These are phyloP conservation scores for Puntigrus tetrazona DNA, from an alignment of 2,113 vertebrate species.

Conservation along the genomic window DNA sequence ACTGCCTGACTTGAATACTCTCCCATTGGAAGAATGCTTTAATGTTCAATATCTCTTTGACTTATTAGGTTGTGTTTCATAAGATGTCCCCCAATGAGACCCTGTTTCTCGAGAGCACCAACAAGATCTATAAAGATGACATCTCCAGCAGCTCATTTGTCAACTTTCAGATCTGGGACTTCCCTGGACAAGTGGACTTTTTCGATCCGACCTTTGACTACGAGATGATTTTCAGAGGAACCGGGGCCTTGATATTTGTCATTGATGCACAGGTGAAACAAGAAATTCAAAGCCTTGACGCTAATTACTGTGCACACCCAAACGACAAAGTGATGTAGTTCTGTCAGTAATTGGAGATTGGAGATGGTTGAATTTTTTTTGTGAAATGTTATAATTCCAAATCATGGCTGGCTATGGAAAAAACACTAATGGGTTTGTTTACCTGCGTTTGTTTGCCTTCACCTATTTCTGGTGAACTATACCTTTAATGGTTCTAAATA, in stretches of 20 bases:
- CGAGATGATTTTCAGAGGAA: conserved; percentile 99
- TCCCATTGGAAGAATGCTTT: not conserved
- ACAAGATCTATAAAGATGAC: conserved; percentile 99
- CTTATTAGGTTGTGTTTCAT: conserved; percentile 92
- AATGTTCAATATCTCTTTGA: not conserved
- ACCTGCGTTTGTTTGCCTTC: no score
- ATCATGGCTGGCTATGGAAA: not conserved
- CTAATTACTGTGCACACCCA: not conserved
- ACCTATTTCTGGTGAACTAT: not conserved
- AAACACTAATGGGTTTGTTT: not conserved
- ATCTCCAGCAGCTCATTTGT: conserved; percentile 99
- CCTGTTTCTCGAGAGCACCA: conserved; percentile 96
- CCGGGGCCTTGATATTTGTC: conserved; percentile 97
- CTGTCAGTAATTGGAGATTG: not conserved
- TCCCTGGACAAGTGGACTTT: conserved; percentile 98
- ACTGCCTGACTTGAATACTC: conserved; percentile 38
- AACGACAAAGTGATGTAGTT: not conserved
- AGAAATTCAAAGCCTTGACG: not conserved
- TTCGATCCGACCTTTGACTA: conserved; percentile 98
- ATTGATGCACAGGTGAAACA: conserved; percentile 95
- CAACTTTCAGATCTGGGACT: conserved; percentile 99
- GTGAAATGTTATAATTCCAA: not conserved
- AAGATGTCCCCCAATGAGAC: conserved; percentile 99
- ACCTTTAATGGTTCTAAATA: not conserved
- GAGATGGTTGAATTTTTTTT: no score